Percentiles rank a stretch among this genome's conserved stretches.
Evolutionary conservation across 2,113 vertebrate species (phyloP).

Genomic region (Chaenocephalus aceratus): DNA sequence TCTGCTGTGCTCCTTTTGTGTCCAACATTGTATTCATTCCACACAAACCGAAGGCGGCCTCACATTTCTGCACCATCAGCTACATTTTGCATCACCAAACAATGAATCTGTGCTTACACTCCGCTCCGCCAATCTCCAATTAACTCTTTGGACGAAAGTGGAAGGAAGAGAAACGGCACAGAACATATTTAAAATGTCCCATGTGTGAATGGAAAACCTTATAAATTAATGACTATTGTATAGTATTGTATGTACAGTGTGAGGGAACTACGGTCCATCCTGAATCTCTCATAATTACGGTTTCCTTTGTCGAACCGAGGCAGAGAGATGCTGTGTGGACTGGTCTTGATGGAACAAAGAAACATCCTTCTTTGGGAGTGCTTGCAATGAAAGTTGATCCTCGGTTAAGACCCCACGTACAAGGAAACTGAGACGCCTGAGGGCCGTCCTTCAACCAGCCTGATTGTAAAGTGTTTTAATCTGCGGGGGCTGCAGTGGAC

Average conservation of each 20-base stretch:
- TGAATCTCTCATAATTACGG: constrained; percentile 26
- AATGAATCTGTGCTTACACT: constrained; percentile 34
- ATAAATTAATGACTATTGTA: neutral
- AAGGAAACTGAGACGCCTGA: constrained; percentile 75
- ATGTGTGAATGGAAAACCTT: neutral
- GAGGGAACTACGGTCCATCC: constrained; percentile 2
- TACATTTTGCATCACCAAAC: constrained; percentile 58
- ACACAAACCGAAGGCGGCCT: constrained; percentile 54
- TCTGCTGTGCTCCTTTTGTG: constrained; percentile 74
- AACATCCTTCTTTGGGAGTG: constrained; percentile 73
- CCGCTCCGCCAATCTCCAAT: constrained; percentile 37
- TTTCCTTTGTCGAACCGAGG: constrained; percentile 27
- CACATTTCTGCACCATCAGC: constrained; percentile 68
- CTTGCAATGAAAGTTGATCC: constrained; percentile 81
- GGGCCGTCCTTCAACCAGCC: constrained; percentile 72
- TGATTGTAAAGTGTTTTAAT: constrained; percentile 77
- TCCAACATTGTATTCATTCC: constrained; percentile 68
- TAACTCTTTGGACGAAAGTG: constrained; percentile 7
- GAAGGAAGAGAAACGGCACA: constrained; percentile 10
- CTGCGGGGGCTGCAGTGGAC: constrained; percentile 45
- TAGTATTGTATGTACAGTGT: neutral
- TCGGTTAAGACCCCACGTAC: constrained; percentile 74
- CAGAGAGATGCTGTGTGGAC: constrained; percentile 34
- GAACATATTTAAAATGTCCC: constrained; percentile 41
- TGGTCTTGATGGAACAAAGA: constrained; percentile 75